Evolutionary conservation across 1,140 invertebrate genomes (phyloP).

Genomic region (Branchinecta lynchi): DNA sequence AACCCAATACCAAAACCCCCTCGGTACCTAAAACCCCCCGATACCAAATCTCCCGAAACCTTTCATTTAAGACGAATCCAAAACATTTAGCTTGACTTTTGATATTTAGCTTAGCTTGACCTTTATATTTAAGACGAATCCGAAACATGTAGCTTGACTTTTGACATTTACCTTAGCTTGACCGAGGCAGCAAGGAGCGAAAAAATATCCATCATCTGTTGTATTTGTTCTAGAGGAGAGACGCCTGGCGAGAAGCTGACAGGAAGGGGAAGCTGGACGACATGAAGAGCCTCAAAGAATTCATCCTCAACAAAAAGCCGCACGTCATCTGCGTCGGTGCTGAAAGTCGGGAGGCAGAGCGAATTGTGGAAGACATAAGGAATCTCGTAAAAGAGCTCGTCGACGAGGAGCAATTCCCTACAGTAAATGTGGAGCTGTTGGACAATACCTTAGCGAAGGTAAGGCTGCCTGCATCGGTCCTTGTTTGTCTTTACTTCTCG

Average conservation of each 20-base stretch:
- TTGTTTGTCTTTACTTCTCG: too few species aligned
- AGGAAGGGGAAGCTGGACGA: conserved; percentile 61
- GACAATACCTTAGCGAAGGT: conserved; percentile 78
- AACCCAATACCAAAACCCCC: too few species aligned
- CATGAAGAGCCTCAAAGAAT: conserved; percentile 59
- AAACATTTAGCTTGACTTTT: too few species aligned
- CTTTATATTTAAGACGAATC: too few species aligned
- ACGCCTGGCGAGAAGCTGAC: conserved; percentile 52
- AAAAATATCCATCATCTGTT: too few species aligned
- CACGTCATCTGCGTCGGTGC: conserved; percentile 82
- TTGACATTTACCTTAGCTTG: too few species aligned
- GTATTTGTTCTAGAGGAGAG: conserved; percentile 38
- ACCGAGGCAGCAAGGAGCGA: too few species aligned
- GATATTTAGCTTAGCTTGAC: too few species aligned
- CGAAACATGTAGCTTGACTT: too few species aligned
- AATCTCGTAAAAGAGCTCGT: conserved; percentile 42
- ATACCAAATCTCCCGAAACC: too few species aligned
- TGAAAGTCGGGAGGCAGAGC: conserved; percentile 71
- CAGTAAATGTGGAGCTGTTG: conserved; percentile 72
- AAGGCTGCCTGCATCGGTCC: neutral
- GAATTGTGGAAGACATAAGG: conserved; percentile 68
- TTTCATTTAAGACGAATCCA: too few species aligned
- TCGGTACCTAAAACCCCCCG: too few species aligned
- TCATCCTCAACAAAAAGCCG: conserved; percentile 78
- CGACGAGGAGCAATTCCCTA: conserved; percentile 71